Percentiles rank a stretch among this genome's conserved stretches.
Conservation (phyloP, 2,797 vertebrate species). For the Phrynocephalus forsythii region DNA sequence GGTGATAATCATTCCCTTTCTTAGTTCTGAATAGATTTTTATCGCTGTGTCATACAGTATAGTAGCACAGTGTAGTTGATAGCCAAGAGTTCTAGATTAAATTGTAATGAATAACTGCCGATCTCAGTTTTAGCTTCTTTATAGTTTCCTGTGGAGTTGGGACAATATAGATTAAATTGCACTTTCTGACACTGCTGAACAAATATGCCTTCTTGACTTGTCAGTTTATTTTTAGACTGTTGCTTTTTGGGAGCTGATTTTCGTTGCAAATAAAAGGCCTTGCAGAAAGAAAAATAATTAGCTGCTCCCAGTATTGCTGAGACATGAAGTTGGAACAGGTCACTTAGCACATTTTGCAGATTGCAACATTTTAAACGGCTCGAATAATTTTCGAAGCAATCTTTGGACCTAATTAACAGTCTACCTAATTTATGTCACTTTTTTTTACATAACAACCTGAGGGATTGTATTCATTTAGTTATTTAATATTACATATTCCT, state of each 20-base stretch:
- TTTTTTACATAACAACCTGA: slow-evolving; percentile 78
- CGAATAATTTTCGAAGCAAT: slow-evolving; percentile 89
- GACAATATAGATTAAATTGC: slow-evolving; percentile 66
- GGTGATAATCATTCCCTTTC: slow-evolving; percentile 51
- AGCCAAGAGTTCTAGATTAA: slow-evolving; percentile 59
- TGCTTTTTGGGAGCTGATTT: slow-evolving; percentile 82
- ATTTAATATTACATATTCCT: slow-evolving; percentile 71
- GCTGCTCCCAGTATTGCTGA: slow-evolving; percentile 83
- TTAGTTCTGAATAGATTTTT: slow-evolving; percentile 59
- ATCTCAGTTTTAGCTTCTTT: slow-evolving; percentile 68
- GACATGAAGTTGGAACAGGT: slow-evolving; percentile 78
- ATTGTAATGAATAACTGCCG: slow-evolving; percentile 56
- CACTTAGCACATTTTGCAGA: slow-evolving; percentile 77
- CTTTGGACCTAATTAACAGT: slow-evolving; percentile 92
- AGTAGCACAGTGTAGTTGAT: slow-evolving; percentile 48
- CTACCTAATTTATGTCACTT: slow-evolving; percentile 79
- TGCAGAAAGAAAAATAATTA: slow-evolving; percentile 89
- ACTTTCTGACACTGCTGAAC: slow-evolving; percentile 67
- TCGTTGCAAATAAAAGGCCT: slow-evolving; percentile 77
- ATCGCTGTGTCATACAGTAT: slow-evolving; percentile 12
- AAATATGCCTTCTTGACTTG: slow-evolving; percentile 75
- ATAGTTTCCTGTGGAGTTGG: slow-evolving; percentile 63
- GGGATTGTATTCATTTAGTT: slow-evolving; percentile 71
- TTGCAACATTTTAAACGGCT: slow-evolving; percentile 92
- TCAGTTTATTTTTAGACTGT: slow-evolving; percentile 82